Evolutionary conservation across 2,888 invertebrate genomes (phyloP).

Genomic region (Crepidodera aurea): DNA sequence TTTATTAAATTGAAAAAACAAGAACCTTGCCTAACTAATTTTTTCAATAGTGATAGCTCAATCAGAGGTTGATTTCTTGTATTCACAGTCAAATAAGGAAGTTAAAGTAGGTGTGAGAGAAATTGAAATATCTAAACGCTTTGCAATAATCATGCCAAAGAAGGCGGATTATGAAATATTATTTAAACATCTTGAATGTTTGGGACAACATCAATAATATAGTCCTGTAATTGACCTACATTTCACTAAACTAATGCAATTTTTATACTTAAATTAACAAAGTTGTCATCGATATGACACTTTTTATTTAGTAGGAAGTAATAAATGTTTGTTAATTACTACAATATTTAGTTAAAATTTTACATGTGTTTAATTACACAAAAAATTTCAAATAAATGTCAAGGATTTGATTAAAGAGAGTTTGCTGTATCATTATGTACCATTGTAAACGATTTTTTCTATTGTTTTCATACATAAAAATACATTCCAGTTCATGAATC

Average conservation of each 20-base stretch:
- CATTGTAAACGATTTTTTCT: background rate
- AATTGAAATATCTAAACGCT: constrained; percentile 5
- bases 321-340: background rate
- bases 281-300: background rate
- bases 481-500: background rate
- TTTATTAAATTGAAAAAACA: constrained; percentile 3
- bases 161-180: constrained; percentile 5
- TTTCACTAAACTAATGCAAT: background rate
- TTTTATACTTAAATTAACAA: constrained; percentile 6
- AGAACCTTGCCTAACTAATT: background rate
- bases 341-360: constrained; percentile 1
- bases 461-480: background rate
- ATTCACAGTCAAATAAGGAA: constrained; percentile 14
- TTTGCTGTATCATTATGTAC: background rate
- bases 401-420: background rate
- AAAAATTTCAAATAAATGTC: background rate
- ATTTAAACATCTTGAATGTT: background rate
- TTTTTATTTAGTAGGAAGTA: constrained; percentile 3
- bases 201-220: constrained; percentile 1
- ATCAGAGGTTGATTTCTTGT: constrained; percentile 13
- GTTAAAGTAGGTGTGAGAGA: constrained; percentile 17
- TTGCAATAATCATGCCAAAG: background rate
- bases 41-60: background rate
- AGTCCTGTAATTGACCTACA: constrained; percentile 5
- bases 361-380: constrained; percentile 19